Evolutionary conservation across 2,888 invertebrate genomes (phyloP), one percentile per base, ranked within the genome.

Genomic region (Oasisia sp.): DNA sequence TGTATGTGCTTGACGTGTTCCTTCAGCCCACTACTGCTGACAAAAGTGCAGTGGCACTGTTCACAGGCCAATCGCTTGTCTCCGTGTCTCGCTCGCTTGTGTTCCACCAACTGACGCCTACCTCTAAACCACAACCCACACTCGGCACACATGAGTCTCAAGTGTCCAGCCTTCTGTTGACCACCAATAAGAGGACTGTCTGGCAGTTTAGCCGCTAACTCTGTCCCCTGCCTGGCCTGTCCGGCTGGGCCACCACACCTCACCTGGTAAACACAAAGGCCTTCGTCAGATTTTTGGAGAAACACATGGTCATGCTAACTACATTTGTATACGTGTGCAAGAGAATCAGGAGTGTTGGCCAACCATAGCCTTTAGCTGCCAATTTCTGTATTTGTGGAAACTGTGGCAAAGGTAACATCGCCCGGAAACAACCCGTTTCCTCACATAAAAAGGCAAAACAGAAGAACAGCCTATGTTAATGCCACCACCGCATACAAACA

Each of bases 1-100:
- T 74, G 74, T 74, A 74, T 74, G 74, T 74, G 74, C 27, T 74
- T 74, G n/a, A 74, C n/a, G 74, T 74, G 74, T 74, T 74, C 74
- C 74, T 74, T 74, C 74, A 74, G 74, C 19, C 74, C 74, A 74
- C 74, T 74, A 74, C 27, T 74, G 74, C 74, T 74, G 74, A 74
- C 74, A 74, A 74, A 74, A 0, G 74, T 74, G 74, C 74, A 74
- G 5, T 27, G 74, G n/a, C 74, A 74, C 74, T 74, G 74, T 2
- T 19, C 19, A 74, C 74, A 74, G 74, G 74, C 74, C 74, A 74
- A 74, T 7, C 74, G 74, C 27, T 74, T 74, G 74, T n/a, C 74
- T 74, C 74, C 74, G 74, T 74, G 74, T n/a, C 74, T 74, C 7
- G 74, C 74, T n/a, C 74, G 14, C 14, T n/a, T 27, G 74, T 74